Evolutionary conservation across 1,140 invertebrate genomes (phyloP).

Genomic region (Bombus difficillimus): DNA sequence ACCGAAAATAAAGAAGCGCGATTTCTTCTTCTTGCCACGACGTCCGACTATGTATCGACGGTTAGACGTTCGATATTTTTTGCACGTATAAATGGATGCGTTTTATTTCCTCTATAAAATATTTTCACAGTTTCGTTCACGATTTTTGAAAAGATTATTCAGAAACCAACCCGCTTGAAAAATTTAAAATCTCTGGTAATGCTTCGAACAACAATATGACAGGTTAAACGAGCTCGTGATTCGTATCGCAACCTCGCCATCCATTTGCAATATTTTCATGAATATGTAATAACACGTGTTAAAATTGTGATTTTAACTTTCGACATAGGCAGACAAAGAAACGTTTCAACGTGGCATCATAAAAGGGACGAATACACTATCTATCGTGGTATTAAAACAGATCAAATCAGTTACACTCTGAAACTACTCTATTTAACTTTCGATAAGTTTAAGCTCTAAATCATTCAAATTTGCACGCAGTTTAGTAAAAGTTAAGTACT

Average conservation of each 20-base stretch:
- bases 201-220: too few relatives aligned
- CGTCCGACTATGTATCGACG: slow-evolving; percentile 24
- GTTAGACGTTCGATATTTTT: background rate
- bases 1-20: slow-evolving; percentile 55
- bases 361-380: background rate
- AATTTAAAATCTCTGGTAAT: too few relatives aligned
- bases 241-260: background rate
- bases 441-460: background rate
- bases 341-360: background rate
- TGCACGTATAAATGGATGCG: background rate
- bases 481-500: too few relatives aligned
- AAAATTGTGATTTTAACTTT: background rate
- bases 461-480: background rate
- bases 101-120: background rate
- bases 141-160: too few relatives aligned
- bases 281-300: background rate
- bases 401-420: background rate
- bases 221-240: background rate
- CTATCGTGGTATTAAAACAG: background rate
- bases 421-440: background rate
- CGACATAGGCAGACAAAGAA: background rate
- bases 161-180: too few relatives aligned
- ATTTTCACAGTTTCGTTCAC: too few relatives aligned
- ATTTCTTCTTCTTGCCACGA: slow-evolving; percentile 5
- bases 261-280: background rate